Percentiles rank a stretch among this genome's conserved stretches.
These are phyloP conservation scores for Sitophilus oryzae DNA, from an alignment of 1,140 invertebrate genomes.

Conservation along the genomic window DNA sequence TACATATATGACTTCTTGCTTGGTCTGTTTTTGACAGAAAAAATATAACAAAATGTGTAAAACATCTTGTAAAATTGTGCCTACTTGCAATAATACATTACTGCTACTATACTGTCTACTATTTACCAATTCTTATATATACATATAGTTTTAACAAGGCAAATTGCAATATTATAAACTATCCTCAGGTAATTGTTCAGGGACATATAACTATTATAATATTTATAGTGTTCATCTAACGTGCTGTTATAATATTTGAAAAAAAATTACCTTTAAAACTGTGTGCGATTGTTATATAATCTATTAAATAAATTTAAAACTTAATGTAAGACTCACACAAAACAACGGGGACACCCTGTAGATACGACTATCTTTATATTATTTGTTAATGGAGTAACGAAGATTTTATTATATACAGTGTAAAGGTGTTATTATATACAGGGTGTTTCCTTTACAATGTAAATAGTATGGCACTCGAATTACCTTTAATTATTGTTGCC, in stretches of 20 bases:
- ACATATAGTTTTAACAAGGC: not conserved
- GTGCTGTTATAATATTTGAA: slow-evolving; percentile 25
- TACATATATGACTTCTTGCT: no score
- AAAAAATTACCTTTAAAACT: slow-evolving; percentile 3
- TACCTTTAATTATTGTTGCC: slow-evolving; percentile 33
- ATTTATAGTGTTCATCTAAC: slow-evolving; percentile 30
- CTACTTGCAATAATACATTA: no score
- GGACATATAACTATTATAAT: slow-evolving; percentile 21
- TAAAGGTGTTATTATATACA: no score
- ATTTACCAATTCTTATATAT: not conserved
- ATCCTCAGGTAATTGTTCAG: slow-evolving; percentile 32
- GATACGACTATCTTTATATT: not conserved
- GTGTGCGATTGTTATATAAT: slow-evolving; percentile 10
- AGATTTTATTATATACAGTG: no score
- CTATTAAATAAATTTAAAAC: slow-evolving; percentile 5
- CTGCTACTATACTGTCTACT: not conserved
- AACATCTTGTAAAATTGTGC: no score
- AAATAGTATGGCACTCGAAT: slow-evolving; percentile 34
- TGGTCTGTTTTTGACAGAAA: no score
- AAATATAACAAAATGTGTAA: no score
- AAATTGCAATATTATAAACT: slow-evolving; percentile 10
- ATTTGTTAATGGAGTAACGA: not conserved
- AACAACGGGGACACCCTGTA: not conserved
- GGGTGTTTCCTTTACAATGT: no score
- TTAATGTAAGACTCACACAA: not conserved